Evolutionary conservation across 2,888 invertebrate species (phyloP).

Genomic region (Meghimatium bilineatum): DNA sequence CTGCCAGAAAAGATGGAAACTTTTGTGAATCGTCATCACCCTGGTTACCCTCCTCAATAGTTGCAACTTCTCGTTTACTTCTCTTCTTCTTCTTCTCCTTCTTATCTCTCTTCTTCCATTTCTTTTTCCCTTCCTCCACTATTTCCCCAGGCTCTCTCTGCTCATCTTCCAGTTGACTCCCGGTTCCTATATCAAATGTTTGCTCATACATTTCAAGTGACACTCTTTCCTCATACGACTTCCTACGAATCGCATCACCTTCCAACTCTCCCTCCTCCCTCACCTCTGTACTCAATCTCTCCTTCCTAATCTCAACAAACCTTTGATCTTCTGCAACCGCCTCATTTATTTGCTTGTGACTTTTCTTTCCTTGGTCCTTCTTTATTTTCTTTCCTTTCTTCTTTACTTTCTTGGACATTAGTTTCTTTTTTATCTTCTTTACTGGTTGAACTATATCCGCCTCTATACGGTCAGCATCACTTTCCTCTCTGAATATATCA

Average conservation of each 20-base stretch:
- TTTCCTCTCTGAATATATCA: constrained; percentile 44
- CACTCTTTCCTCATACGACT: constrained; percentile 21
- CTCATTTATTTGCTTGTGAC: constrained; percentile 11
- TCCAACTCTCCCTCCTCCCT: constrained; percentile 43
- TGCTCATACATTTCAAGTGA: constrained; percentile 23
- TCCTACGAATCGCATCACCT: constrained; percentile 4
- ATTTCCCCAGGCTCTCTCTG: constrained; percentile 48
- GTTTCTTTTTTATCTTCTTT: constrained; percentile 41
- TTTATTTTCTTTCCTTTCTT: constrained; percentile 47
- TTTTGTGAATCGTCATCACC: constrained; percentile 51
- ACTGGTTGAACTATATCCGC: constrained; percentile 31
- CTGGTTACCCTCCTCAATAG: constrained; percentile 48
- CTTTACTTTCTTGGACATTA: constrained; percentile 38
- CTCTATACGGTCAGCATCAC: constrained; percentile 38
- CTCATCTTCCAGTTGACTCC: constrained; percentile 42
- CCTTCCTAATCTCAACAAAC: constrained; percentile 48
- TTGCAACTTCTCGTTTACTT: constrained; percentile 34
- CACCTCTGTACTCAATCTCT: constrained; percentile 32
- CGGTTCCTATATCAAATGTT: constrained; percentile 76
- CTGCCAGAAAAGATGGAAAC: constrained; percentile 43
- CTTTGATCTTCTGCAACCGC: constrained; percentile 28
- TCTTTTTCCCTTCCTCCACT: constrained; percentile 41
- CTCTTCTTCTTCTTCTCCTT: constrained; percentile 46
- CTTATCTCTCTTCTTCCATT: constrained; percentile 36
- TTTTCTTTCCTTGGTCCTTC: constrained; percentile 42